Conservation (phyloP, 2,797 vertebrate genomes). For the Huso huso region DNA sequence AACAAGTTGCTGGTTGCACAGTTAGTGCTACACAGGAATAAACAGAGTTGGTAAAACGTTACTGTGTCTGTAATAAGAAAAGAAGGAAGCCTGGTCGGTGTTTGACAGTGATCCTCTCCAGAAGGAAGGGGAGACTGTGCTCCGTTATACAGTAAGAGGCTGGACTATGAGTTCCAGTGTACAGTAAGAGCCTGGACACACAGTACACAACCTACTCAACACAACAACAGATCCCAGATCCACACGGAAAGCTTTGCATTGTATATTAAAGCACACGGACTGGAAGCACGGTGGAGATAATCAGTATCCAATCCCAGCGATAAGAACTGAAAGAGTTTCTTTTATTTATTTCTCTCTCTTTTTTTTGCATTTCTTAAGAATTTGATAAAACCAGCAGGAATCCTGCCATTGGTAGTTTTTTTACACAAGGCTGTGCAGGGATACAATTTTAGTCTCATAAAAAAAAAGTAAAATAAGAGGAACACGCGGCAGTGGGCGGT, state of each 20-base stretch:
- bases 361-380: neutral
- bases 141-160: too few relatives aligned
- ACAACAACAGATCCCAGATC: too few relatives aligned
- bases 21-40: too few relatives aligned
- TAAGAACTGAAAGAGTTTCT: neutral
- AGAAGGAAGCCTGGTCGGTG: too few relatives aligned
- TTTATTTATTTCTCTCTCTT: neutral
- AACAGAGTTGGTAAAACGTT: too few relatives aligned
- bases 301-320: neutral
- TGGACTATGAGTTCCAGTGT: too few relatives aligned
- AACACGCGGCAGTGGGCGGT: neutral
- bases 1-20: too few relatives aligned
- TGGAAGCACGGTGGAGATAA: constrained; percentile 13
- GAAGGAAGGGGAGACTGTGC: too few relatives aligned
- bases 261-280: constrained; percentile 10
- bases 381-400: constrained; percentile 4
- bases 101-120: too few relatives aligned
- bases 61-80: too few relatives aligned
- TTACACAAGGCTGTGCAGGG: neutral
- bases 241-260: neutral
- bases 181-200: too few relatives aligned
- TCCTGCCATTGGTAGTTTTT: neutral
- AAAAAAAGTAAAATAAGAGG: neutral
- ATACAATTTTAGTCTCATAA: constrained; percentile 13
- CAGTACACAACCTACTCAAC: too few relatives aligned